Conservation (phyloP, 2,113 vertebrate genomes). For the Neomonachus schauinslandi region DNA sequence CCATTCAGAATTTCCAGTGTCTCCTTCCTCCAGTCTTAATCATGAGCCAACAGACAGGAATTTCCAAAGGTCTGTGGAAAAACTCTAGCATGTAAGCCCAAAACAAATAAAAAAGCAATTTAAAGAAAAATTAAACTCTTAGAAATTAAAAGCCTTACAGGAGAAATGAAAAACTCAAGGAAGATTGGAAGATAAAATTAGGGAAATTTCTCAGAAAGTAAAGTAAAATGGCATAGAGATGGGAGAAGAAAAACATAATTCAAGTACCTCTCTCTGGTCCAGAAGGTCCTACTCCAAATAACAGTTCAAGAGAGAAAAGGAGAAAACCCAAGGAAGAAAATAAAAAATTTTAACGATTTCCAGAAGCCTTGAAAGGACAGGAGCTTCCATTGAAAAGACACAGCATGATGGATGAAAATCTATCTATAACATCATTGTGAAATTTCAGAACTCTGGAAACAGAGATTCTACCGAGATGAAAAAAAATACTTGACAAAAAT, state of each 20-base stretch:
- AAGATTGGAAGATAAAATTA: background rate
- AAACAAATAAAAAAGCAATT: background rate
- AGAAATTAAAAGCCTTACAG: background rate
- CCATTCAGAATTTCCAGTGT: background rate
- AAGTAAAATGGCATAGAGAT: background rate
- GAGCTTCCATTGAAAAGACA: background rate
- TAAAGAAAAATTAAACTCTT: conserved; percentile 27
- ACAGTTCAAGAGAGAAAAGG: background rate
- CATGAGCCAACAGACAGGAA: background rate
- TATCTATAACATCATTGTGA: background rate
- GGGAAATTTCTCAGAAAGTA: background rate
- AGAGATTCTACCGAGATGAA: background rate
- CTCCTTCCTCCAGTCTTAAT: background rate
- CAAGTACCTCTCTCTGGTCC: background rate
- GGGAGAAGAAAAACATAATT: background rate
- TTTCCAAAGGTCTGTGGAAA: conserved; percentile 17
- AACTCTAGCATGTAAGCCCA: background rate
- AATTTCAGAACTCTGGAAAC: conserved; percentile 5
- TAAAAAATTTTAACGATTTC: background rate
- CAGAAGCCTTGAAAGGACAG: background rate
- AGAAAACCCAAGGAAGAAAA: conserved; percentile 18
- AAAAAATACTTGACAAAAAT: background rate
- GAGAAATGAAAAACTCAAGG: background rate
- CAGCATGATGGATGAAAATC: background rate
- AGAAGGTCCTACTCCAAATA: background rate